Conservation (phyloP, 2,113 vertebrate genomes). For the Dolichallabes microphthalmus region DNA sequence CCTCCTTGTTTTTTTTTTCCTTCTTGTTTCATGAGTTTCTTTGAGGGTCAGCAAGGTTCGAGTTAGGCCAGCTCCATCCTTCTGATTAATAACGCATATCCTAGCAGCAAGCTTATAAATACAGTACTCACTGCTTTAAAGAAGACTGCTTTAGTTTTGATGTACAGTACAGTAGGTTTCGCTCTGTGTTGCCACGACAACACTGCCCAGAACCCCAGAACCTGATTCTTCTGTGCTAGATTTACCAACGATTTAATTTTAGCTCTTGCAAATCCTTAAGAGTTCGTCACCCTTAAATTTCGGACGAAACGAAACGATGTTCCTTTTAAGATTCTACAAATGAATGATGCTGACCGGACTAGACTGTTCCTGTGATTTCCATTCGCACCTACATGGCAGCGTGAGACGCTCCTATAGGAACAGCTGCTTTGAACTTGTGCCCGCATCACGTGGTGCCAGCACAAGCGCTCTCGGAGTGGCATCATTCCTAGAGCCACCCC, state of each 20-base stretch:
- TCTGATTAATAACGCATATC: slow-evolving; percentile 28
- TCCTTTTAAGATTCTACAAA: neutral
- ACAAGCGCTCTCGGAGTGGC: slow-evolving; percentile 43
- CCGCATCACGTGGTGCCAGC: slow-evolving; percentile 42
- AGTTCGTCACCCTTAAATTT: neutral
- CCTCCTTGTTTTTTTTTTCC: neutral
- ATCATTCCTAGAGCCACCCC: neutral
- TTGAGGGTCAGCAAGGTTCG: neutral
- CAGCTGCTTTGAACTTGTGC: slow-evolving; percentile 51
- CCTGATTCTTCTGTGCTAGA: neutral
- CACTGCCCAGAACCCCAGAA: neutral
- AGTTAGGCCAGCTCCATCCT: neutral
- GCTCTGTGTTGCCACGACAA: slow-evolving; percentile 38
- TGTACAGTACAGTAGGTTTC: neutral
- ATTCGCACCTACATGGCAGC: slow-evolving; percentile 33
- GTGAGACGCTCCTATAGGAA: slow-evolving; percentile 42
- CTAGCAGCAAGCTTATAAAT: neutral
- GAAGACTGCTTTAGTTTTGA: neutral
- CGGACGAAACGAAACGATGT: neutral
- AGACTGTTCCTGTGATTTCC: neutral
- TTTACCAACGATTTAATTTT: neutral
- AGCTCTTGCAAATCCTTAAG: neutral
- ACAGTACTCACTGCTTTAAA: slow-evolving; percentile 1
- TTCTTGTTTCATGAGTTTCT: neutral
- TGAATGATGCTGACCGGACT: neutral